phyloP scores from a whole-genome alignment of 2,113 vertebrate species.

The Lycaon pictus region DNA sequence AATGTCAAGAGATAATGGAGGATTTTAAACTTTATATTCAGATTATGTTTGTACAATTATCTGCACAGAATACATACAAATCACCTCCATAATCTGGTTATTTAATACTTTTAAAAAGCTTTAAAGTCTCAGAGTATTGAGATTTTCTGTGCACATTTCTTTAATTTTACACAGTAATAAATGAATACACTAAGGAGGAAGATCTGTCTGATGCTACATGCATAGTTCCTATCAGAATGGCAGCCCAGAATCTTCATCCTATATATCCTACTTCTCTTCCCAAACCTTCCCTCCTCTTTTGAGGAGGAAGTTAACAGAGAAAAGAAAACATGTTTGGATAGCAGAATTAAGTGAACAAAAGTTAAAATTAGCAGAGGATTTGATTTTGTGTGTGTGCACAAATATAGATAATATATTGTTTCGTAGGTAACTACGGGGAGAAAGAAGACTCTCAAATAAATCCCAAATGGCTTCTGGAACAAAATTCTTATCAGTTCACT shows the following conservation, averaged over 20 bases:
- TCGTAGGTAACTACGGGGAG: background rate
- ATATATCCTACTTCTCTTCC: background rate
- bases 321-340: background rate
- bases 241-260: background rate
- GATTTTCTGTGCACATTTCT: background rate
- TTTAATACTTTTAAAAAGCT: background rate
- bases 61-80: background rate
- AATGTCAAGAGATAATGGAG: background rate
- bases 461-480: background rate
- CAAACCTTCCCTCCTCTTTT: background rate
- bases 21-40: background rate
- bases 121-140: background rate
- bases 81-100: background rate
- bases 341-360: background rate
- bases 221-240: background rate
- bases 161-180: background rate
- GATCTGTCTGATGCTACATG: background rate
- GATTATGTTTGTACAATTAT: background rate
- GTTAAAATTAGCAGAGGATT: background rate
- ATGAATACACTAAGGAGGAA: background rate
- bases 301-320: background rate
- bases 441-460: background rate
- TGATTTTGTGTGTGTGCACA: background rate
- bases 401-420: background rate
- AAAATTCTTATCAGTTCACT: background rate